phyloP scores from a whole-genome alignment of 2,797 vertebrate species.

The Merluccius polli region DNA sequence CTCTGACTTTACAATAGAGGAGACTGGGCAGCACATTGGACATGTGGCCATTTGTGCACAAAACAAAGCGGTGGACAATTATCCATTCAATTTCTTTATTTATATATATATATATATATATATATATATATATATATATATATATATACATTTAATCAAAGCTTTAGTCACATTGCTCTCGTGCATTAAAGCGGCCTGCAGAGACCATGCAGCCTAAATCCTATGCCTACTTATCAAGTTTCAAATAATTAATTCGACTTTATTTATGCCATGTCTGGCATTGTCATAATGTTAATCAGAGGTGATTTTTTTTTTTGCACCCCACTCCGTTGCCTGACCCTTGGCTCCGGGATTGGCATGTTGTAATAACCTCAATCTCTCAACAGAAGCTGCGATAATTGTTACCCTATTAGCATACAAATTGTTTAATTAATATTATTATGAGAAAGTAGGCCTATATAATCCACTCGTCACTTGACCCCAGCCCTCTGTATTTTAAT shows the following conservation, averaged over 20 bases:
- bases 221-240: constrained; percentile 80
- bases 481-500: constrained; percentile 87
- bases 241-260: constrained; percentile 97
- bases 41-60: neutral
- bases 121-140: neutral
- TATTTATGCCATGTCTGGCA: constrained; percentile 98
- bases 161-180: neutral
- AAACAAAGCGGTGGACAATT: neutral
- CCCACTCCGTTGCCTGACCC: constrained; percentile 95
- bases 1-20: neutral
- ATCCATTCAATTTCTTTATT: neutral
- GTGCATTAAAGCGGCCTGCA: neutral
- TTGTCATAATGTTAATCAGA: constrained; percentile 99
- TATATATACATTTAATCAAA: neutral
- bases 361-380: constrained; percentile 99
- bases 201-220: constrained; percentile 27
- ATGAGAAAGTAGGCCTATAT: constrained; percentile 99
- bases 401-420: constrained; percentile 99
- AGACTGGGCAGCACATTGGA: neutral
- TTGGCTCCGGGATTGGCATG: constrained; percentile 97
- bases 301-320: constrained; percentile 91
- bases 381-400: constrained; percentile 99
- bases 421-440: constrained; percentile 99
- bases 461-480: constrained; percentile 99
- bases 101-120: neutral